Evolutionary conservation across 2,888 invertebrate genomes (phyloP).

Genomic region (Emmelina monodactyla): DNA sequence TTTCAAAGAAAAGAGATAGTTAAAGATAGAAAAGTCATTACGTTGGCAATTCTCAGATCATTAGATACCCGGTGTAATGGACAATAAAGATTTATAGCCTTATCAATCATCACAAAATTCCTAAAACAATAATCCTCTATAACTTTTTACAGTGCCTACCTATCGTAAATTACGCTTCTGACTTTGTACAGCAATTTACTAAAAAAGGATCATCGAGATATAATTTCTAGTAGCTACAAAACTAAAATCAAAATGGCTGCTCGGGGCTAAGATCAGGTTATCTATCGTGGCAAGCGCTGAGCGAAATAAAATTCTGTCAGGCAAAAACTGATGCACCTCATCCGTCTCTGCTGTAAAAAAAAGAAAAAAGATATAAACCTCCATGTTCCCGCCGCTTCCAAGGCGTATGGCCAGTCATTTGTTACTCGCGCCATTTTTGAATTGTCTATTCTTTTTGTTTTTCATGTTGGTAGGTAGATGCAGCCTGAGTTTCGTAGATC

Average conservation of each 20-base stretch:
- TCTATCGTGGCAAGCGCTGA: constrained; percentile 21
- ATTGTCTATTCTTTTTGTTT: constrained; percentile 27
- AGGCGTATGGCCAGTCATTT: constrained; percentile 29
- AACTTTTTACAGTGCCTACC: too few relatives aligned
- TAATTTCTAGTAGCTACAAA: constrained; percentile 50
- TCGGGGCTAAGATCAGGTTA: constrained; percentile 36
- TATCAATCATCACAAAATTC: too few relatives aligned
- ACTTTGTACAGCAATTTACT: not conserved
- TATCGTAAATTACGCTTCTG: too few relatives aligned
- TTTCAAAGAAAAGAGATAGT: too few relatives aligned
- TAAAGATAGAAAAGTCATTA: too few relatives aligned
- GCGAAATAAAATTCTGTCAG: constrained; percentile 33
- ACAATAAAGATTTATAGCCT: too few relatives aligned
- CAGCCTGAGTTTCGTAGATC: not conserved
- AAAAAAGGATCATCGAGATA: constrained; percentile 18
- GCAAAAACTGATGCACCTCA: constrained; percentile 51
- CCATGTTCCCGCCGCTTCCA: constrained; percentile 25
- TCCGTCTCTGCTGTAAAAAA: constrained; percentile 39
- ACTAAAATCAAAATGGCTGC: constrained; percentile 52
- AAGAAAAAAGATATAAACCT: constrained; percentile 33
- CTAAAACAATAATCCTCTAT: too few relatives aligned
- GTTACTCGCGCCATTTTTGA: constrained; percentile 33
- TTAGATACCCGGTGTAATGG: too few relatives aligned
- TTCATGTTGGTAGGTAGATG: constrained; percentile 4
- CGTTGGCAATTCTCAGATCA: too few relatives aligned